phyloP scores from a whole-genome alignment of 1,140 invertebrate species.

The Drosophila jambulina region DNA sequence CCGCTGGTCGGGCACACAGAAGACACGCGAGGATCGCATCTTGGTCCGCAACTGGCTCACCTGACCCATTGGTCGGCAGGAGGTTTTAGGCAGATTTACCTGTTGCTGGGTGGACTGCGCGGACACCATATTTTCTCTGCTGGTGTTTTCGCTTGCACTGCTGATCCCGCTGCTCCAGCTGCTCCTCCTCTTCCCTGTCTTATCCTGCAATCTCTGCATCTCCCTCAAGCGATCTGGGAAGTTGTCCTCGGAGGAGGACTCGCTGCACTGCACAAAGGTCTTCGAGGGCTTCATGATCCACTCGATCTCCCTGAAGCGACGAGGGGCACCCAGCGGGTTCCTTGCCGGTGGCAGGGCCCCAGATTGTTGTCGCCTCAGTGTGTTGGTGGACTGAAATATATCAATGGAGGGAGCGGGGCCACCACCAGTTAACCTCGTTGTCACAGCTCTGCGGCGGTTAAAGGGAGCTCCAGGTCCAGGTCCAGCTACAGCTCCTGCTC shows the following conservation, averaged over 20 bases:
- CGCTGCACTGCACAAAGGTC: conserved; percentile 46
- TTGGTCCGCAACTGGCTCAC: neutral
- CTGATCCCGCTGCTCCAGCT: neutral
- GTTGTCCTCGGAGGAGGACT: conserved; percentile 49
- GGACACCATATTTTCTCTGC: neutral
- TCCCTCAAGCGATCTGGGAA: too few relatives aligned
- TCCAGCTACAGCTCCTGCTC: neutral
- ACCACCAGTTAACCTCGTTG: conserved; percentile 1
- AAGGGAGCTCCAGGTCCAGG: neutral
- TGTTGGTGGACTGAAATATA: neutral
- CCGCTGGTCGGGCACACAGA: conserved; percentile 38
- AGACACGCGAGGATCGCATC: neutral
- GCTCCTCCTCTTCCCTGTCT: neutral
- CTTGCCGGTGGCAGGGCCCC: neutral
- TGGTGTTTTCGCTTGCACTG: neutral
- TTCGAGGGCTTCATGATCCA: conserved; percentile 55
- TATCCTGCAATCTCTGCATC: neutral
- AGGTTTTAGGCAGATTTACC: neutral
- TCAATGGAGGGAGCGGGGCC: neutral
- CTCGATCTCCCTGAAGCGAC: conserved; percentile 11
- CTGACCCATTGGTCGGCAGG: neutral
- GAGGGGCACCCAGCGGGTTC: neutral
- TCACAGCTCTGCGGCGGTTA: neutral
- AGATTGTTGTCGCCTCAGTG: neutral
- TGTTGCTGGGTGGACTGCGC: too few relatives aligned